Conservation (phyloP, 2,113 vertebrate species). For the Lepus americanus region DNA sequence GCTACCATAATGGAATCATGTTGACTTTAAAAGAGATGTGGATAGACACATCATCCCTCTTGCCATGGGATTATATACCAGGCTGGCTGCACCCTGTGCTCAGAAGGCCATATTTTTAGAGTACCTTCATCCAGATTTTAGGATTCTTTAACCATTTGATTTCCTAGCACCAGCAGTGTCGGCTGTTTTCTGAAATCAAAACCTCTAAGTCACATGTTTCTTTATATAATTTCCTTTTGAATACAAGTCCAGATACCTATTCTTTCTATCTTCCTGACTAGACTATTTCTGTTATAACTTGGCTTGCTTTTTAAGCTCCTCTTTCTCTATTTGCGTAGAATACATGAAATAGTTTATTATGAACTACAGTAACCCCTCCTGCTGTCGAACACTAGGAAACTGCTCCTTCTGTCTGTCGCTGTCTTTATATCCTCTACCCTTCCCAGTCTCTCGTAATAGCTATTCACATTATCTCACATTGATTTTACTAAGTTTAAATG, state of each 20-base stretch:
- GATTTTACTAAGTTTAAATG: conserved; percentile 21
- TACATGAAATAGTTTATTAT: no score
- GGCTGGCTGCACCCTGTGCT: background rate
- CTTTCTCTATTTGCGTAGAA: no score
- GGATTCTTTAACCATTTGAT: background rate
- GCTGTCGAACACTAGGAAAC: no score
- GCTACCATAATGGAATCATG: no score
- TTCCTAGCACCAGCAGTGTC: no score
- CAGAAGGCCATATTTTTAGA: background rate
- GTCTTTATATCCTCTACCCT: no score
- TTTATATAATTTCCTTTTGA: background rate
- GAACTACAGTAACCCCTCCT: no score
- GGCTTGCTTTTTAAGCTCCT: background rate
- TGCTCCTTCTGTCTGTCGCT: no score
- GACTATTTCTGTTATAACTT: background rate
- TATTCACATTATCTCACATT: background rate
- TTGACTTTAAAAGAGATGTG: no score
- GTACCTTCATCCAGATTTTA: background rate
- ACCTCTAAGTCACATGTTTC: background rate
- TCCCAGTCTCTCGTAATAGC: no score
- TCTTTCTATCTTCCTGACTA: background rate
- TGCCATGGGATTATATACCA: no score
- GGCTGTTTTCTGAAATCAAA: background rate
- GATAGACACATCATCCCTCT: no score
- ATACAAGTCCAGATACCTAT: background rate